Conservation (phyloP, 2,888 invertebrate species). For the Euplagia quadripunctaria region DNA sequence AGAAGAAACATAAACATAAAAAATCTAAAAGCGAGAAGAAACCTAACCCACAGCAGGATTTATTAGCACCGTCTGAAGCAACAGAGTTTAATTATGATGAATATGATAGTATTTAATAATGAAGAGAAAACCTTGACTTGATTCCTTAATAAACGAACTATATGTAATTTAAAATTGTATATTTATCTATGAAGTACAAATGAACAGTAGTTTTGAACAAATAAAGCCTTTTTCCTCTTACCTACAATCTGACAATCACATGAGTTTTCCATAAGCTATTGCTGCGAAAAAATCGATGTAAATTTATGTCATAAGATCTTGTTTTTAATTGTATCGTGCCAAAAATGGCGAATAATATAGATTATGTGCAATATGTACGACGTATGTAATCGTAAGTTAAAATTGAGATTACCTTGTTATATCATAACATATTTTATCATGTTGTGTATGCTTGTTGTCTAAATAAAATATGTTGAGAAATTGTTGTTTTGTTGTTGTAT, state of each 20-base stretch:
- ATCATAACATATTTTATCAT: constrained; percentile 50
- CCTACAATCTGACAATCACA: neutral
- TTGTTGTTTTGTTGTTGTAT: too few species aligned
- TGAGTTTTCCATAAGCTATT: neutral
- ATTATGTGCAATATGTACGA: constrained; percentile 23
- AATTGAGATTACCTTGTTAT: constrained; percentile 44
- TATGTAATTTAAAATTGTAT: neutral
- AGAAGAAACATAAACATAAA: constrained; percentile 87
- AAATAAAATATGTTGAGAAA: constrained; percentile 44
- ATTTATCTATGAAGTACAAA: constrained; percentile 10
- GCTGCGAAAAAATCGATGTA: neutral
- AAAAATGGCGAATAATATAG: constrained; percentile 13
- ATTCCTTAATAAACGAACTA: constrained; percentile 30
- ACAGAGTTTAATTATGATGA: constrained; percentile 72
- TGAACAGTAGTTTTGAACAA: neutral
- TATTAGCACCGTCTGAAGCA: constrained; percentile 71
- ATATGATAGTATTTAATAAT: constrained; percentile 76
- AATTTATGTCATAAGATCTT: constrained; percentile 4
- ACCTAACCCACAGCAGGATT: constrained; percentile 82
- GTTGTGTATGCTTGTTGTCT: constrained; percentile 59
- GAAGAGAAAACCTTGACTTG: constrained; percentile 14
- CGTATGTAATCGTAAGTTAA: constrained; percentile 33
- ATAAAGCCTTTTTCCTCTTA: neutral
- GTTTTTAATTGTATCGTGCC: constrained; percentile 3
- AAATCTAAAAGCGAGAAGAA: constrained; percentile 77